Conservation (phyloP, 2,113 vertebrate genomes). For the Aspiorhynchus laticeps region DNA sequence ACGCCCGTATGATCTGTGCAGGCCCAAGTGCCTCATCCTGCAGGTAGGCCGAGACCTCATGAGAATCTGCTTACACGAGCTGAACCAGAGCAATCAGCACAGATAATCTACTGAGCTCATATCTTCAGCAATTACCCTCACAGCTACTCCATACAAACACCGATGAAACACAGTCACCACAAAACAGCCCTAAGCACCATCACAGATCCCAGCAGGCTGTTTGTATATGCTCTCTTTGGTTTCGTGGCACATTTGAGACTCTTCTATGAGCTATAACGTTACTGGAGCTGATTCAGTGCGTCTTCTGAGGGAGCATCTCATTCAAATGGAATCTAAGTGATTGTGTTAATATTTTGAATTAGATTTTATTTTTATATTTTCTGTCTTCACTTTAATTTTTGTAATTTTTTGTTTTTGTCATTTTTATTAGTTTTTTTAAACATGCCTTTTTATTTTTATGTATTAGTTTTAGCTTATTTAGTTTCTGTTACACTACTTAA, state of each 20-base stretch:
- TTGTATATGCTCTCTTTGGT: neutral
- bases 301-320: neutral
- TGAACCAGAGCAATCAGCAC: neutral
- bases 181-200: neutral
- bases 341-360: neutral
- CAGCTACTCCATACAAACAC: neutral
- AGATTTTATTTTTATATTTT: neutral
- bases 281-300: neutral
- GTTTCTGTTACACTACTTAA: no score
- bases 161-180: neutral
- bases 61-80: neutral
- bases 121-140: constrained; percentile 6
- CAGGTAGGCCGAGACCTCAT: neutral
- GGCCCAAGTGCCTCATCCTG: neutral
- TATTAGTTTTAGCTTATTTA: no score
- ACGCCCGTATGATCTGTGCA: neutral
- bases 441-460: no score
- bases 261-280: neutral
- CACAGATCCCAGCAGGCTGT: neutral
- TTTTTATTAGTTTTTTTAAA: no score
- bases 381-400: neutral
- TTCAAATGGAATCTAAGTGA: neutral
- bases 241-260: constrained; percentile 1
- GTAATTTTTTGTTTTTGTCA: no score
- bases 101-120: neutral